These are phyloP conservation scores for Stenchaetothrips biformis DNA, from an alignment of 2,888 invertebrate species.

Conservation along the genomic window DNA sequence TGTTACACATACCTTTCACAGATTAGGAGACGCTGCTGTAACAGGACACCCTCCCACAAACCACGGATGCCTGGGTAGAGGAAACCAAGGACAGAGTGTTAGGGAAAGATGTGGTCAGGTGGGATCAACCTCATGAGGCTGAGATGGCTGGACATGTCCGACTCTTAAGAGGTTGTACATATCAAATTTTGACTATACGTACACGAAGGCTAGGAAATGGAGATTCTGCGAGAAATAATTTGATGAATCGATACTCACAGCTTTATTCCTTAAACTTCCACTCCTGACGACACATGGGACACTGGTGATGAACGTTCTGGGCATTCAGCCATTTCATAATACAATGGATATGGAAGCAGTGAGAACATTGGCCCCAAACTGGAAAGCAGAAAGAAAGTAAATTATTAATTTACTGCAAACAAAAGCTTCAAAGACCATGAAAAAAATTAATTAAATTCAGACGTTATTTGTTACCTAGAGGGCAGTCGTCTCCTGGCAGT, in stretches of 20 bases:
- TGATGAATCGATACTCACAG: not conserved
- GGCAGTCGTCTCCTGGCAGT: constrained; percentile 95
- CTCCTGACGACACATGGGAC: constrained; percentile 97
- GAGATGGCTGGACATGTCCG: too few species aligned
- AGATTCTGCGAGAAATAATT: too few species aligned
- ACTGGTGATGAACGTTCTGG: constrained; percentile 78
- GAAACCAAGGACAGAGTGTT: too few species aligned
- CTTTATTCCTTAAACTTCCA: constrained; percentile 88
- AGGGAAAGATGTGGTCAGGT: too few species aligned
- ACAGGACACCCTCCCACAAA: too few species aligned
- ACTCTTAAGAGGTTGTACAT: too few species aligned
- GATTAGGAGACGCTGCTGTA: too few species aligned
- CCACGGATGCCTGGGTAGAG: too few species aligned
- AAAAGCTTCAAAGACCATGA: not conserved
- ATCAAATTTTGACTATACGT: too few species aligned
- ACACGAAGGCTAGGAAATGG: too few species aligned
- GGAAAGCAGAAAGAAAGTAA: constrained; percentile 38
- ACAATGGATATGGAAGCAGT: constrained; percentile 99
- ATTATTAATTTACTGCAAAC: not conserved
- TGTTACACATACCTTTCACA: too few species aligned
- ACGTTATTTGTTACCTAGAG: constrained; percentile 56
- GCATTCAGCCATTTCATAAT: constrained; percentile 99
- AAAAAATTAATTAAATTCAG: not conserved
- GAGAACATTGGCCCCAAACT: constrained; percentile 98
- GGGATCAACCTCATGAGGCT: too few species aligned